These are phyloP conservation scores for Sarcophaga caerulescens DNA, from an alignment of 2,888 invertebrate species.

Conservation along the genomic window DNA sequence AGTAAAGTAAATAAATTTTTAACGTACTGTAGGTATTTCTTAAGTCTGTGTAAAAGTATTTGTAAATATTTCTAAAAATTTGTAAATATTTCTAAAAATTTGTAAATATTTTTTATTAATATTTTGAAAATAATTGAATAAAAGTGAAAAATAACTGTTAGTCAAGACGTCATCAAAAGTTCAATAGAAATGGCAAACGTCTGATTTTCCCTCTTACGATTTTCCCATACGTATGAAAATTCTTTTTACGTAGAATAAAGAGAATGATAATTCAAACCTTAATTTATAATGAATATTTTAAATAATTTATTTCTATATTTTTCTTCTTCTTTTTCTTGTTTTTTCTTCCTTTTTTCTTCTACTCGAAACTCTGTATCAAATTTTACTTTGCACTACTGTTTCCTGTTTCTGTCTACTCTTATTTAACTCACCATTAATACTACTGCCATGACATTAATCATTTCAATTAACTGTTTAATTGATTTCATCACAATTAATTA, in stretches of 20 bases:
- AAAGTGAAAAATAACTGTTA: conserved; percentile 45
- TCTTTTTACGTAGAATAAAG: not conserved
- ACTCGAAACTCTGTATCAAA: conserved; percentile 33
- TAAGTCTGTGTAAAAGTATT: too few relatives aligned
- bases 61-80: conserved; percentile 11
- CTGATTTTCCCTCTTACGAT: not conserved
- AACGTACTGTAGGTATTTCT: too few relatives aligned
- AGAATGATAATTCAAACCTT: not conserved
- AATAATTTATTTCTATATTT: conserved; percentile 47
- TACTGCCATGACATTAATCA: not conserved
- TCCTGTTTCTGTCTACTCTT: conserved; percentile 10
- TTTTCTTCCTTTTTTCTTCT: conserved; percentile 56
- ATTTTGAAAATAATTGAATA: too few relatives aligned
- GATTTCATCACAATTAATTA: not conserved
- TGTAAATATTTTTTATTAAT: not conserved
- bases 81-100: conserved; percentile 12
- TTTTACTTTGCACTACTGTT: conserved; percentile 34
- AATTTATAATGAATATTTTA: conserved; percentile 26
- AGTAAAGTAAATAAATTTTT: too few relatives aligned
- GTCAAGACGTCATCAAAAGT: conserved; percentile 44
- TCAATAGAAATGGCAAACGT: not conserved
- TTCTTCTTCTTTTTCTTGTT: conserved; percentile 42
- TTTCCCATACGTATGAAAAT: not conserved
- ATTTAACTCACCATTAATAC: not conserved
- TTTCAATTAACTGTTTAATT: not conserved